Conservation (phyloP, 1,140 invertebrate species). For the Lucilia sericata region DNA sequence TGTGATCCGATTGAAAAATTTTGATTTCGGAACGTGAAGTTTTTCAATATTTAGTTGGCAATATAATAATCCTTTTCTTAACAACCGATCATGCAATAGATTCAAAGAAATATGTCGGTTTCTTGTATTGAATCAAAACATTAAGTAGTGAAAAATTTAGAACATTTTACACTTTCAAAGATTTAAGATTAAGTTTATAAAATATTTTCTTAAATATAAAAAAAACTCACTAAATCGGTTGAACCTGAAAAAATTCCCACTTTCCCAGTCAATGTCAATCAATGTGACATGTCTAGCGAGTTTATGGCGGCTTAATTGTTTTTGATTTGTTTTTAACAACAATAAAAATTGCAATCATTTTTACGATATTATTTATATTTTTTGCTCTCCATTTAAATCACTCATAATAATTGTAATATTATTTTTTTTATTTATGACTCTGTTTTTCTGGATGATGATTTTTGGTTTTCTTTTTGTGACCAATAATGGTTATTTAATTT, state of each 20-base stretch:
- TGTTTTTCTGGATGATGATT: neutral
- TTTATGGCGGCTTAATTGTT: constrained; percentile 22
- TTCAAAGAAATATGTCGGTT: no score
- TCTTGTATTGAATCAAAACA: no score
- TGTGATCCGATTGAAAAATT: no score
- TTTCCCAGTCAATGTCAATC: neutral
- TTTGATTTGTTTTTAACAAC: constrained; percentile 33
- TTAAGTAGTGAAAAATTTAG: no score
- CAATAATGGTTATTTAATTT: constrained; percentile 42
- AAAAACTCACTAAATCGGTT: no score
- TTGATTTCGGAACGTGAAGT: no score
- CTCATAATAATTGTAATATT: neutral
- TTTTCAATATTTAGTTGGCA: no score
- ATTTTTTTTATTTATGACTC: neutral
- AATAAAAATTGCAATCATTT: constrained; percentile 11
- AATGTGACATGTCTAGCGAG: neutral
- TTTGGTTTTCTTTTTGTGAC: constrained; percentile 10
- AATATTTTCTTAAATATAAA: no score
- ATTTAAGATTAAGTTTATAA: no score
- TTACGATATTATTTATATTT: constrained; percentile 10
- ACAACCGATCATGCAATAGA: no score
- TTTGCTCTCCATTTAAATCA: constrained; percentile 4
- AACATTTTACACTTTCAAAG: no score
- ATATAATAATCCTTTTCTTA: no score
- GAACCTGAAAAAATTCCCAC: neutral